Base-by-base conservation (phyloP, 2,888 invertebrate genomes). In the Mesoligia furuncula region DNA sequence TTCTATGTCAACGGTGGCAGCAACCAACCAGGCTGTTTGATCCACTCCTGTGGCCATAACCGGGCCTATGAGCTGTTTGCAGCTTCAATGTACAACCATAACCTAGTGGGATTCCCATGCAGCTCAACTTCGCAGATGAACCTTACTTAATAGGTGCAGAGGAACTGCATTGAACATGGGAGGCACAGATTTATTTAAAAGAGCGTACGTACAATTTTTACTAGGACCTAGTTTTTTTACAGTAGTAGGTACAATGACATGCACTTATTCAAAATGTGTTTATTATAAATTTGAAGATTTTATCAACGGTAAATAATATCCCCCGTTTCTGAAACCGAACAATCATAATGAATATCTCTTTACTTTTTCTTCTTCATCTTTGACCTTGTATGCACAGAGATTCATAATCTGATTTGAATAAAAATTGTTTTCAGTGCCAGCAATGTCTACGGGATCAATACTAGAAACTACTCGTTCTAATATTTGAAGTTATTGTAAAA, bases 1-100 rank as follows among this genome's bases (percentile, higher is more conserved):
- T 99, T 98, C 94, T 99, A 98, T 93, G 98, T 98, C 0, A 99
- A 99, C 89, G 98, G 98, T 0, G 99, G 99, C 0, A 97, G 97
- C 70, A 97, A 97, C 89, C 99, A 96, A 84, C 96, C 96, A 0
- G 96, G 95, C 0, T 96, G 96, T 72, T 17, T 89, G 0, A 90
- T 84, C 9, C 89, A 92, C 67, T 13, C 83, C 0, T 95, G 95
- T 82, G 89, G 89, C 76, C 95, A 95, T 76, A 89, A 93, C 59
- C 91, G 95, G 7, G 92, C 95, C 0, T 93, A 90, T 85, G 92
- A 94, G 67, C 66, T 95, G 2, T 92, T 91, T 65, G 91, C 92
- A 20, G 94, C 93, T 0, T 91, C 94, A 0, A 84, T 95, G 13
- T 73, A 79, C 0, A 72, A 89, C 13, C 73, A 83, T 17, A 84